Evolutionary conservation across 2,113 vertebrate species (phyloP), one percentile per base, ranked within the genome.

Genomic region (Petrocephalus microphthalmus): DNA sequence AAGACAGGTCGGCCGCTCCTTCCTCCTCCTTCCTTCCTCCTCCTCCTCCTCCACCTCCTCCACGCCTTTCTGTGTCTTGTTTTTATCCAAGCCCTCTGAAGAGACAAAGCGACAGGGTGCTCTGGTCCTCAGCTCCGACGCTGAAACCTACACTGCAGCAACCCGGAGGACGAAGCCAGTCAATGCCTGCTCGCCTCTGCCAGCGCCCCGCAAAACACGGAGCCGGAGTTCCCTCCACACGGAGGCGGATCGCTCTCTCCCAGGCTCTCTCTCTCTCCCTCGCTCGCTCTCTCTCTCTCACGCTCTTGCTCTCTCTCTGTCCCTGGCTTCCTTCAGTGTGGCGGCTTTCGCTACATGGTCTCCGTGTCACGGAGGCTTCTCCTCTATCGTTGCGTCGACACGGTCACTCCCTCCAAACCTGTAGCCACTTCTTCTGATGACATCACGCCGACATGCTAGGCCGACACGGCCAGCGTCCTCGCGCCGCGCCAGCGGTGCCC

Each of bases 81-180:
- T 84, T 92, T 92, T 92, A 92, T 92, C 91, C 93, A 92, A 94
- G 90, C 93, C 94, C 92, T 93, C 91, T 87, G 82, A 91, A 90
- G 92, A 93, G 86, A 88, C 78, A 83, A 17, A 87, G 33, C 51
- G 67, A 25, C 84, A 54, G 93, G 92, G 91, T 93, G 92, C 91
- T 93, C 93, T 93, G 93, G 92, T 94, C 91, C 51, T 90, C 92
- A 90, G 93, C 93, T 95, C 94, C 91, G 94, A 42, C 93, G 94
- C 94, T 93, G 94, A 94, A 94, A 94, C 94, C 94, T 94, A 91
- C 93, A 95, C 94, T 95, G 94, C 94, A 94, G 94, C 93, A 95
- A 91, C 93, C 91, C 88, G 92, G 93, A 82, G 87, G 93, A 93
- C 94, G 93, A 91, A 92, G 89, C 93, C 91, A 86, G 91, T 91